phyloP scores from a whole-genome alignment of 1,140 invertebrate species.

The Drosophila littoralis region DNA sequence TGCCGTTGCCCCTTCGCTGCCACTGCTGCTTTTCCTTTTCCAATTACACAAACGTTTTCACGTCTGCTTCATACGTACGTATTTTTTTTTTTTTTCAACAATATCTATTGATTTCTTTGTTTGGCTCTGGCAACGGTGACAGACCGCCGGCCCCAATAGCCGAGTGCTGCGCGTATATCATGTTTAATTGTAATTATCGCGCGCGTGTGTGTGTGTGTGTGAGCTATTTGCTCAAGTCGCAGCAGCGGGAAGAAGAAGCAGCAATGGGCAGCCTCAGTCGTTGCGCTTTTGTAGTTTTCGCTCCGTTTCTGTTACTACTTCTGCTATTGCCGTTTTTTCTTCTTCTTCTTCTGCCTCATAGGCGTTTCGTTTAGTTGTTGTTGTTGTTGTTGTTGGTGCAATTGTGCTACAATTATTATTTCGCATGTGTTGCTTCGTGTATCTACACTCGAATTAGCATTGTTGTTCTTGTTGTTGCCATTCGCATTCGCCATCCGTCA shows the following conservation, averaged over 20 bases:
- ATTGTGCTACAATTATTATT: slow-evolving; percentile 80
- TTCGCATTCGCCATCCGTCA: slow-evolving; percentile 50
- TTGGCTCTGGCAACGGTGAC: slow-evolving; percentile 49
- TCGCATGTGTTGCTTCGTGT: slow-evolving; percentile 67
- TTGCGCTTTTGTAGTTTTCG: slow-evolving; percentile 69
- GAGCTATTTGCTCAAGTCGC: slow-evolving; percentile 35
- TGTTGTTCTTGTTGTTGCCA: slow-evolving; percentile 61
- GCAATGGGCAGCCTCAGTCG: slow-evolving; percentile 62
- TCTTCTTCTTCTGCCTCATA: slow-evolving; percentile 23
- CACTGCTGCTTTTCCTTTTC: slow-evolving; percentile 61
- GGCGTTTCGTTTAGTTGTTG: slow-evolving; percentile 22
- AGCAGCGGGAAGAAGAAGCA: slow-evolving; percentile 43
- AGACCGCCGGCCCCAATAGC: slow-evolving; percentile 17
- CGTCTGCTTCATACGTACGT: slow-evolving; percentile 18
- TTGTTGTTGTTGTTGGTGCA: slow-evolving; percentile 43
- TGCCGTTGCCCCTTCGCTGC: slow-evolving; percentile 28
- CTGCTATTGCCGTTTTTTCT: slow-evolving; percentile 38
- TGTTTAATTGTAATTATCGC: slow-evolving; percentile 79
- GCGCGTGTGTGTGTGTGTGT: slow-evolving; percentile 20
- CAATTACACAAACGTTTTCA: slow-evolving; percentile 62
- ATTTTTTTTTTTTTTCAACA: slow-evolving; percentile 54
- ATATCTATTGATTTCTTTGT: slow-evolving; percentile 82
- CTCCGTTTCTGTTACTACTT: slow-evolving; percentile 37
- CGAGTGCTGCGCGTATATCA: slow-evolving; percentile 42
- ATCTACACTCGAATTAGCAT: slow-evolving; percentile 80